These are phyloP conservation scores for Xylocopa sonorina DNA, from an alignment of 1,140 invertebrate species.

Conservation along the genomic window DNA sequence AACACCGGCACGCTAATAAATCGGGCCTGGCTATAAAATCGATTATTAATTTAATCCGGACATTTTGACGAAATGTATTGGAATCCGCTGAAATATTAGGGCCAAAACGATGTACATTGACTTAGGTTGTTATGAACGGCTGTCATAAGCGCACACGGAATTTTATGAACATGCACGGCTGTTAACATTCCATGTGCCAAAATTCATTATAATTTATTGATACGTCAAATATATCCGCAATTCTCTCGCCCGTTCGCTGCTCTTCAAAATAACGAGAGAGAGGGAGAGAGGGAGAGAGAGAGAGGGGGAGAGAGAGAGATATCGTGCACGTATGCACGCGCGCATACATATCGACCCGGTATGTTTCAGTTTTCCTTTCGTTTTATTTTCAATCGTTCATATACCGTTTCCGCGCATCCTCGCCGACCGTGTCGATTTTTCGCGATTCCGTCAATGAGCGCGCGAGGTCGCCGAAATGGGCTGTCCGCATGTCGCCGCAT, in stretches of 20 bases:
- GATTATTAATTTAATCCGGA: slow-evolving; percentile 47
- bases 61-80: slow-evolving; percentile 23
- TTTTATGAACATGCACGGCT: slow-evolving; percentile 28
- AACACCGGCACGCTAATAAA: slow-evolving; percentile 39
- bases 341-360: not conserved
- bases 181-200: slow-evolving; percentile 38
- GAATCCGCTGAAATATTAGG: slow-evolving; percentile 31
- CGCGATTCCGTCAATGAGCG: slow-evolving; percentile 25
- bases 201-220: slow-evolving; percentile 50
- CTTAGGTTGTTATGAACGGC: slow-evolving; percentile 21
- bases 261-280: slow-evolving; percentile 32
- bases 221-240: slow-evolving; percentile 35
- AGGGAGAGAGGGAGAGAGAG: too few species aligned
- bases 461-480: slow-evolving; percentile 5
- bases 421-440: slow-evolving; percentile 30
- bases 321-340: too few species aligned
- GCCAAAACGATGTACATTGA: slow-evolving; percentile 26
- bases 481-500: slow-evolving; percentile 22
- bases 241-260: not conserved
- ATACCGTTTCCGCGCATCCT: not conserved
- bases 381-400: slow-evolving; percentile 13
- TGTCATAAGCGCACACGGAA: slow-evolving; percentile 14
- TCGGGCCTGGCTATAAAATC: slow-evolving; percentile 31
- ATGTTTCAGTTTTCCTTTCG: slow-evolving; percentile 25
- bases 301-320: too few species aligned